Evolutionary conservation across 2,888 invertebrate genomes (phyloP).

Genomic region (Lepidochitona cinerea): DNA sequence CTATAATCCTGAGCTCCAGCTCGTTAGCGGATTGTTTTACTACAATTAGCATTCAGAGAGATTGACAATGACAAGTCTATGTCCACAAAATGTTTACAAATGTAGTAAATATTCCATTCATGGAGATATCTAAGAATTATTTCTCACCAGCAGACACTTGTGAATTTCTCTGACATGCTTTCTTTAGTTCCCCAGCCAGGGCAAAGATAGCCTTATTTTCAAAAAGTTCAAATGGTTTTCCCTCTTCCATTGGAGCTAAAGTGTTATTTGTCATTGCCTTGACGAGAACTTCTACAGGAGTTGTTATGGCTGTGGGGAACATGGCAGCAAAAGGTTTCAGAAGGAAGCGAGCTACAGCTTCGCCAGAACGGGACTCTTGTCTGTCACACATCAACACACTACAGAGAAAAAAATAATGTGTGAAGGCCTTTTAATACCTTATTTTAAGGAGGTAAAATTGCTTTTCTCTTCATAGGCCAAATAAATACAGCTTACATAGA

Average conservation of each 20-base stretch:
- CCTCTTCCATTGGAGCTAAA: slow-evolving; percentile 31
- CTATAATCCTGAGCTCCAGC: no score
- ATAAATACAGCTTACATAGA: no score
- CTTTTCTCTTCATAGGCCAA: no score
- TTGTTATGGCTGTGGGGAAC: slow-evolving; percentile 64
- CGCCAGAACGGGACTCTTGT: slow-evolving; percentile 57
- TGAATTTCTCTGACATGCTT: neutral
- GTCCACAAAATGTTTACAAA: no score
- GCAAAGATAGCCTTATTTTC: slow-evolving; percentile 65
- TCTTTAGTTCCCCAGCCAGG: slow-evolving; percentile 39
- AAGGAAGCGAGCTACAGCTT: slow-evolving; percentile 48
- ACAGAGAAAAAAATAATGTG: slow-evolving; percentile 26
- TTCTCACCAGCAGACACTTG: no score
- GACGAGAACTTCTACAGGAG: slow-evolving; percentile 60
- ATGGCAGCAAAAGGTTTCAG: slow-evolving; percentile 59
- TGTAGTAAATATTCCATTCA: no score
- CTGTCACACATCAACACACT: slow-evolving; percentile 66
- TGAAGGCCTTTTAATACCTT: no score
- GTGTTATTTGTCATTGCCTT: slow-evolving; percentile 64
- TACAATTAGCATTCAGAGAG: no score
- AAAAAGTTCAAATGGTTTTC: slow-evolving; percentile 45
- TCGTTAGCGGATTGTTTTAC: no score
- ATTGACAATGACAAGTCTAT: no score
- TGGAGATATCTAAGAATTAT: no score
- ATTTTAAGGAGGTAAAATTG: no score